Evolutionary conservation across 2,113 vertebrate species (phyloP), one percentile per base, ranked within the genome.

Genomic region (Cyprinus carpio): DNA sequence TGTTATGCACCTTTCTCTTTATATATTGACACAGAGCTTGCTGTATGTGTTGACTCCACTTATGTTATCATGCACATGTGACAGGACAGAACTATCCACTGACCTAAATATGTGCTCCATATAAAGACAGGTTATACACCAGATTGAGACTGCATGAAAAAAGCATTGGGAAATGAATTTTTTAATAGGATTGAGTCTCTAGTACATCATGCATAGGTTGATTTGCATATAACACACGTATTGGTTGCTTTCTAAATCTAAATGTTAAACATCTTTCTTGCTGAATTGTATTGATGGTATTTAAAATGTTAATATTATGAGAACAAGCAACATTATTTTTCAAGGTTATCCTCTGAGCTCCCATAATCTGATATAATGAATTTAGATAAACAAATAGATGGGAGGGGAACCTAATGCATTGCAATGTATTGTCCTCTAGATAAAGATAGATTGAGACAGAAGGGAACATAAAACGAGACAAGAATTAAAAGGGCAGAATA

Each of bases 281-380:
- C 43, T 34, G 1, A 49, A 13, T 83, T 49, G 15, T 49, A 46
- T 62, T 27, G 18, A 11, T 46, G 40, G 23, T 2, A 46, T 75
- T 51, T 51, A 9, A 76, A 81, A 79, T 79, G 56, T 25, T 15
- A 1, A 27, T 43, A 13, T 49, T 46, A 16, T 23, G 25, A 80
- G 11, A 40, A 7, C 40, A 81, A 84, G 18, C 5, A 10, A 34
- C n/a, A n/a, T 31, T 46, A 46, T 84, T 77, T 64, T 31, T 76
- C 37, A 75, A 75, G 56, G 74, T 84, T 74, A 76, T 58, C 67
- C n/a, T 75, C 56, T 84, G 31, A 37, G 29, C 25, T 84, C 31
- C 23, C 15, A 49, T 81, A 81, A 81, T 79, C 77, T 62, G 31
- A 6, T 75, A 11, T 64, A 64, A 76, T 62, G 43, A 65, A 76